phyloP scores from a whole-genome alignment of 2,888 invertebrate species.

The Tetranychus truncatus region DNA sequence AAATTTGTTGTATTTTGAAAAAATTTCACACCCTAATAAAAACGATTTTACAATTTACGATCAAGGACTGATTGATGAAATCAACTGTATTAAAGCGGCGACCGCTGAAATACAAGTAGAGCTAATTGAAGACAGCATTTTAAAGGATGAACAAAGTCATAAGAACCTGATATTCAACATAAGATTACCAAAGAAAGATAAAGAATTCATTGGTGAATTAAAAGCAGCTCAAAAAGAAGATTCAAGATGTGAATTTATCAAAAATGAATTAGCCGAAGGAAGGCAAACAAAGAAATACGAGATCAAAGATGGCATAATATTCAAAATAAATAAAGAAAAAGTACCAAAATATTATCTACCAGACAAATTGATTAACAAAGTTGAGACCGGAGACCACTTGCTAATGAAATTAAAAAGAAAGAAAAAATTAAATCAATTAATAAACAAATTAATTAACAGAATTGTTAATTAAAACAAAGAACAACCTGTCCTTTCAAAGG shows the following conservation, averaged over 20 bases:
- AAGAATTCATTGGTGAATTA: not conserved
- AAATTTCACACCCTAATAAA: too few relatives aligned
- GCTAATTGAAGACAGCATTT: too few relatives aligned
- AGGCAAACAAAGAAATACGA: not conserved
- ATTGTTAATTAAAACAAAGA: too few relatives aligned
- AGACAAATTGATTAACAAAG: not conserved
- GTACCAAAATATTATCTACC: not conserved
- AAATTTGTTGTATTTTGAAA: too few relatives aligned
- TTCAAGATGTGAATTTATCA: not conserved
- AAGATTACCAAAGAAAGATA: not conserved
- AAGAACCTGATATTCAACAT: not conserved
- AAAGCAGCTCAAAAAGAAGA: not conserved
- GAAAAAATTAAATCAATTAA: too few relatives aligned
- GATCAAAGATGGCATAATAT: not conserved
- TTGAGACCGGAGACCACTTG: not conserved
- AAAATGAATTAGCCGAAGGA: not conserved
- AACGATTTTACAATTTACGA: too few relatives aligned
- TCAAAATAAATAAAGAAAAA: not conserved
- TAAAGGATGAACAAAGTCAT: not conserved
- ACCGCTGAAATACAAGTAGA: too few relatives aligned
- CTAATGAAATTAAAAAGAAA: too few relatives aligned
- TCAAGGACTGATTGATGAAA: too few relatives aligned
- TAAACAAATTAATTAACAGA: too few relatives aligned
- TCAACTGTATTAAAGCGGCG: too few relatives aligned
- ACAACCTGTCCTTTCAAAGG: too few relatives aligned